phyloP scores from a whole-genome alignment of 2,888 invertebrate genomes.

The Aphodius sticticus region DNA sequence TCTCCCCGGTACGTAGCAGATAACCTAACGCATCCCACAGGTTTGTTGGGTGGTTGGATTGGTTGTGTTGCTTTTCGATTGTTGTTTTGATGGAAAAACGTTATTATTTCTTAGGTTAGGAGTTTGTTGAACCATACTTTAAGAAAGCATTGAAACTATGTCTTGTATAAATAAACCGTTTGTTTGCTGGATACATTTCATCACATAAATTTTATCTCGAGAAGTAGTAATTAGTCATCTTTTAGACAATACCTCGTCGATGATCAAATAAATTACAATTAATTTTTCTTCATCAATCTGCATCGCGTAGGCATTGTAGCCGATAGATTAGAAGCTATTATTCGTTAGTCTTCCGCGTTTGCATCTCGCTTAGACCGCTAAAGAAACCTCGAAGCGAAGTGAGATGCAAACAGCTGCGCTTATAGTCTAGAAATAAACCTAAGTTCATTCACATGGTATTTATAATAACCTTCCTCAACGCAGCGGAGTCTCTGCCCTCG shows the following conservation, averaged over 20 bases:
- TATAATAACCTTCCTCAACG: slow-evolving; percentile 56
- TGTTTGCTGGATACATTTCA: slow-evolving; percentile 27
- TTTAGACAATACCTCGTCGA: background rate
- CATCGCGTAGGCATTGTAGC: slow-evolving; percentile 14
- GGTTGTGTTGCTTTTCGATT: too few relatives aligned
- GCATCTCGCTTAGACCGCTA: background rate
- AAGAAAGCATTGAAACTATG: too few relatives aligned
- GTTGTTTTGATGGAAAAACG: too few relatives aligned
- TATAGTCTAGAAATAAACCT: slow-evolving; percentile 24
- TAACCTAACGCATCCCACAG: too few relatives aligned
- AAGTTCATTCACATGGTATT: slow-evolving; percentile 59
- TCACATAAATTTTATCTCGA: slow-evolving; percentile 45
- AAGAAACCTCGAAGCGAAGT: background rate
- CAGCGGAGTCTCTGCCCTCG: background rate
- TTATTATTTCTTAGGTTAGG: too few relatives aligned
- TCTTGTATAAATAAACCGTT: too few relatives aligned
- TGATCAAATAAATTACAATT: slow-evolving; percentile 25
- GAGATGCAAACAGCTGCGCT: background rate
- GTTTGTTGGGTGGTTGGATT: too few relatives aligned
- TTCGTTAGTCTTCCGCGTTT: slow-evolving; percentile 25
- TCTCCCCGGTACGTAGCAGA: too few relatives aligned
- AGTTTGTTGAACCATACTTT: too few relatives aligned
- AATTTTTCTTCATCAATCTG: slow-evolving; percentile 19
- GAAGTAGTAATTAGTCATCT: slow-evolving; percentile 26
- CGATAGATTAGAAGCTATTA: slow-evolving; percentile 30